These are phyloP conservation scores for Phoxinus dragarum DNA, from an alignment of 2,797 vertebrate genomes.

Conservation along the genomic window DNA sequence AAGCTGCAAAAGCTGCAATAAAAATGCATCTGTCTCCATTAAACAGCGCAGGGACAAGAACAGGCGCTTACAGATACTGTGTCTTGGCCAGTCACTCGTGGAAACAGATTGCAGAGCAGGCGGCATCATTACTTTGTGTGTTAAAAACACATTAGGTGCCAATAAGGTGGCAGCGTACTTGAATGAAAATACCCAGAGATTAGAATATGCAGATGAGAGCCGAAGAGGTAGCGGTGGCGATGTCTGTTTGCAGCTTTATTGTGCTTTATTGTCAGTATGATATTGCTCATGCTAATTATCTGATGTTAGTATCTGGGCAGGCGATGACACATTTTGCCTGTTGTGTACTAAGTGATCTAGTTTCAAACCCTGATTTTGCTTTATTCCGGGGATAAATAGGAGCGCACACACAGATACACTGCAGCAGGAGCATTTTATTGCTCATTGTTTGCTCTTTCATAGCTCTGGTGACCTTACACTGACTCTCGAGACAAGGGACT, in stretches of 20 bases:
- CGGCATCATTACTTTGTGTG: conserved; percentile 69
- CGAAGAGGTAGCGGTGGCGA: conserved; percentile 6
- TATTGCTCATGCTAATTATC: conserved; percentile 53
- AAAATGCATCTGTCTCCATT: conserved; percentile 70
- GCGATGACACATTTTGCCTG: conserved; percentile 30
- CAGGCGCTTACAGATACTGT: conserved; percentile 36
- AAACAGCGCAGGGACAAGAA: conserved; percentile 59
- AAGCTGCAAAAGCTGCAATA: conserved; percentile 57
- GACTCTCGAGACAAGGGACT: background rate
- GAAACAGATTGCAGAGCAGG: conserved; percentile 68
- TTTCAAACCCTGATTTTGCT: conserved; percentile 17
- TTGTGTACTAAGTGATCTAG: conserved; percentile 37
- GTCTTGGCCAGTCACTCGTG: conserved; percentile 63
- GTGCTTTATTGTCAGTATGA: conserved; percentile 28
- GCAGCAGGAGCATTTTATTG: background rate
- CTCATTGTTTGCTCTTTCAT: background rate
- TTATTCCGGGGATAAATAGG: conserved; percentile 8
- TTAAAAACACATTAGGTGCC: conserved; percentile 71
- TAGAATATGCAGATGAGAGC: conserved; percentile 51
- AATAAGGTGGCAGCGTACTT: conserved; percentile 60
- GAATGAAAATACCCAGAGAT: conserved; percentile 66
- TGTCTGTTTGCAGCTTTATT: conserved; percentile 33
- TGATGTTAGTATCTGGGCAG: conserved; percentile 37
- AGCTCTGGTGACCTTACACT: background rate
- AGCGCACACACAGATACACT: background rate